Evolutionary conservation across 2,113 vertebrate genomes (phyloP), one percentile per base, ranked within the genome.

Genomic region (Rynchops niger): DNA sequence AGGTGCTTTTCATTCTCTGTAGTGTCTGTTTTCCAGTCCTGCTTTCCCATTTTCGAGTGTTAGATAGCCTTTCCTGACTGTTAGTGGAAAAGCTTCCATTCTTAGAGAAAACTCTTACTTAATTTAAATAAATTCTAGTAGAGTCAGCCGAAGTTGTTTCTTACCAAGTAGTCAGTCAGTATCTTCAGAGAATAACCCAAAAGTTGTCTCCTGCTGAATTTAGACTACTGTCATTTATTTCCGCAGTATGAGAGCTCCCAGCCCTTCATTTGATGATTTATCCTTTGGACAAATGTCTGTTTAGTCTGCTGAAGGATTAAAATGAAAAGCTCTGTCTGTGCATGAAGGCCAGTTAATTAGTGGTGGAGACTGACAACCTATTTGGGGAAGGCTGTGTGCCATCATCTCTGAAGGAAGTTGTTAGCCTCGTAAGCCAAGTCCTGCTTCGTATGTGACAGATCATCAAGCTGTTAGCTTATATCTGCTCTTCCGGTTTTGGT

Each of bases 291-390:
- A 77, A 38, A 32, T 27, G 15, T 52, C 0, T 91, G 86, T 86
- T 96, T 91, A 91, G 77, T 91, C 86, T 94, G 38, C 77, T 74
- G 52, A 63, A 86, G 63, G 82, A 63, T 53, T 80, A 61, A 84
- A 82, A 85, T 76, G 19, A 85, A 72, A 69, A 89, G 38, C 49
- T 84, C 9, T 52, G n/a, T 94, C 84, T 80, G 23, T 85, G 45
- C 36, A 15, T 18, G 36, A 82, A 65, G 36, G 27, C 40, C 45
- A 26, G 21, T 61, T 50, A 47, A 40, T 89, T 20, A 56, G n/a
- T 16, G 36, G 34, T 77, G 40, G 53, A 69, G 19, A 45, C 34
- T 53, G 55, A 49, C 27, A 45, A 0, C 5, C 2, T 5, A 2
- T 42, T 36, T n/a, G 74, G 49, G 82, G 66, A 83, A 66, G 58